Base-by-base conservation (phyloP, 2,113 vertebrate species). In the Saguinus midas region DNA sequence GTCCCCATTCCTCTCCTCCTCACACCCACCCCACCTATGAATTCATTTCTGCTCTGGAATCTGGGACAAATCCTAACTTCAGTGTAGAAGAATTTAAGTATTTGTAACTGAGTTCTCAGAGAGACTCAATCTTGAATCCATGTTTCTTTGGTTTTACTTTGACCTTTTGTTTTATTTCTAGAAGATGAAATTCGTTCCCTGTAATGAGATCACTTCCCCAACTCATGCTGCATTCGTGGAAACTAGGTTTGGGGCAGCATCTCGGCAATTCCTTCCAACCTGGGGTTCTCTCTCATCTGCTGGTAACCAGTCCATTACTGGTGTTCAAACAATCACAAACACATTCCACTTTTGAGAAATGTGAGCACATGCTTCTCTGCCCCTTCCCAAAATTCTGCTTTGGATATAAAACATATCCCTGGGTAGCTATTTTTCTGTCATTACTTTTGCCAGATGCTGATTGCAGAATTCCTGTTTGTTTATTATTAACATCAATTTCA, bases 11-110 rank as follows among this genome's bases (percentile, higher is more conserved):
- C 25, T 7, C 4, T 76, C 48, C 17, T 66, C 37, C 80, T 81
- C 50, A 55, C 0, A 40, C 10, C 37, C 17, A 58, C 2, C 0
- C 4, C 6, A 32, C n/a, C 23, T 43, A 0, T n/a, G 32, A 37
- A 14, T 14, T 57, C 81, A 29, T 5, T 75, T 90, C 37, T 95
- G 13, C 55, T 90, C 37, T n/a, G 17, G 45, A 61, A 76, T 37
- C 23, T 73, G 57, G 55, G 20, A 52, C 8, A 18, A 83, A 61
- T 83, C 21, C 23, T 58, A 79, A 43, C 64, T 78, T 76, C 52
- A 64, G 12, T 32, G 16, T 5, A 78, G 4, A 9, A 6, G 4
- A 43, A 10, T 57, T 82, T 82, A 55, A 87, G 52, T 61, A 57
- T 29, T 68, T 86, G n/a, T 86, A 52, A 50, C 14, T 76, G 50